A percentile compares a stretch with the other conserved stretches of the same genome.
Evolutionary conservation across 2,888 invertebrate genomes (phyloP).

Genomic region (Rhaphigaster nebulosa): DNA sequence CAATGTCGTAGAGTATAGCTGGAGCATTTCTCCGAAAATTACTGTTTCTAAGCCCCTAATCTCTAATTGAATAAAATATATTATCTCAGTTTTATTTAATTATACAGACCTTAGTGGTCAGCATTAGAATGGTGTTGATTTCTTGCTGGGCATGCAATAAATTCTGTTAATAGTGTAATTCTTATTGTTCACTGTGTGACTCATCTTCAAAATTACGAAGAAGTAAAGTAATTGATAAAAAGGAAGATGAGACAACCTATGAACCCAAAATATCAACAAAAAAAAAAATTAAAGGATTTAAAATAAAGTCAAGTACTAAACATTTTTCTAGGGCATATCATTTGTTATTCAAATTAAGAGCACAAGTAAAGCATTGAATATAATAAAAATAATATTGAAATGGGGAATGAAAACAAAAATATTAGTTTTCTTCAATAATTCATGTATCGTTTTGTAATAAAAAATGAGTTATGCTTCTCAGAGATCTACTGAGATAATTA

Average conservation of each 20-base stretch:
- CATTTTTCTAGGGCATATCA: not conserved
- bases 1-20: constrained; percentile 48
- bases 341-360: not conserved
- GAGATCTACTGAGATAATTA: not conserved
- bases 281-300: not conserved
- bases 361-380: not conserved
- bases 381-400: not conserved
- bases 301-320: not conserved
- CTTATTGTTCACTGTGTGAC: not conserved
- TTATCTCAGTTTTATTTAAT: not conserved
- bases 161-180: not conserved
- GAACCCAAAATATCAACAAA: not conserved
- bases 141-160: not conserved
- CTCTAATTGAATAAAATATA: not conserved
- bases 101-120: not conserved
- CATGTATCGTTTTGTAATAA: not conserved
- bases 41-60: not conserved
- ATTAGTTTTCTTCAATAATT: not conserved
- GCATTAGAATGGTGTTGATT: not conserved
- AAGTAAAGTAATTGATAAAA: not conserved
- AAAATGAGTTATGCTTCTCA: not conserved
- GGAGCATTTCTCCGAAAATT: not conserved
- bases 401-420: not conserved
- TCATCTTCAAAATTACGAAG: not conserved
- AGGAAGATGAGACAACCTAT: not conserved